Percentiles rank a stretch among this genome's conserved stretches.
phyloP scores from a whole-genome alignment of 2,113 vertebrate genomes.

The Rafetus swinhoei region DNA sequence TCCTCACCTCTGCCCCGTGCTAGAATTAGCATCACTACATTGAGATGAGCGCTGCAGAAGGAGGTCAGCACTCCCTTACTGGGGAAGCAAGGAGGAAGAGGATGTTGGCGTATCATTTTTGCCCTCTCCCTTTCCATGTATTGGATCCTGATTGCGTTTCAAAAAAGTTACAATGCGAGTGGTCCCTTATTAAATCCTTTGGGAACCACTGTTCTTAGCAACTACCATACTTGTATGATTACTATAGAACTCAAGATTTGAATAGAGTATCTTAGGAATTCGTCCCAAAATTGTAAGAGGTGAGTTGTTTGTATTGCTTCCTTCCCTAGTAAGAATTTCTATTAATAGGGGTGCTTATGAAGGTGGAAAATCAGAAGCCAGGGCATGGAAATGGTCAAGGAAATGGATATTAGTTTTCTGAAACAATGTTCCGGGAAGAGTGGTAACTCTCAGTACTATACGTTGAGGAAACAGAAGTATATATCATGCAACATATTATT shows the following conservation, averaged over 20 bases:
- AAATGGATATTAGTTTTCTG: not conserved
- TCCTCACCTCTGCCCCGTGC: not conserved
- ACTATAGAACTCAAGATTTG: not conserved
- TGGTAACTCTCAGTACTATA: not conserved
- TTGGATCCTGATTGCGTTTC: not conserved
- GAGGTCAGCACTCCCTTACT: no score
- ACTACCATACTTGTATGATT: not conserved
- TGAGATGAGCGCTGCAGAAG: not conserved
- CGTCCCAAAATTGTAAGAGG: not conserved
- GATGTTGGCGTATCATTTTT: not conserved
- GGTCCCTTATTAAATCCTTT: not conserved
- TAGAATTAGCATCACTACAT: not conserved
- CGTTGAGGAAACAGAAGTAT: accelerated
- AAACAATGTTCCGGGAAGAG: not conserved
- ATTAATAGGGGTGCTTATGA: not conserved
- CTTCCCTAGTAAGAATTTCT: not conserved
- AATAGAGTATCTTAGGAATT: not conserved
- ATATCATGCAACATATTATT: not conserved
- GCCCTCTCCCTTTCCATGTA: no score
- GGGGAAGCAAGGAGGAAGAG: not conserved
- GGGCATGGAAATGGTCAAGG: not conserved
- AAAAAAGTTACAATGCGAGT: not conserved
- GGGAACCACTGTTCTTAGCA: not conserved
- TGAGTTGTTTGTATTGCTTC: not conserved
- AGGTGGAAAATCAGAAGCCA: not conserved